These are phyloP conservation scores for Pseudanteris insignis DNA, from an alignment of 2,888 invertebrate genomes.

Conservation along the genomic window DNA sequence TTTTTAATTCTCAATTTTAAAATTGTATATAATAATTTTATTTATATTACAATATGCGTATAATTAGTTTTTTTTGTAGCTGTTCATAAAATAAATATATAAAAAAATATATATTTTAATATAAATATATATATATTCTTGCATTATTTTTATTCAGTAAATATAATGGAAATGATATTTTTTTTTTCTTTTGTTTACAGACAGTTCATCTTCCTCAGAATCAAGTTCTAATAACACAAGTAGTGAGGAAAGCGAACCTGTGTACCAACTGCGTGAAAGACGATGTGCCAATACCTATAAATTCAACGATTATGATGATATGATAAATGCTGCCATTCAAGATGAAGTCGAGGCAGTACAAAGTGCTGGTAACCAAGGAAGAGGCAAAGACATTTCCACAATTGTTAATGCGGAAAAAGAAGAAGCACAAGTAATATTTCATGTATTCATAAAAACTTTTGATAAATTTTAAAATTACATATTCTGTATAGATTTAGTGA, in stretches of 20 bases:
- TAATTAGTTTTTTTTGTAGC: too few relatives aligned
- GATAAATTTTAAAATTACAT: too few relatives aligned
- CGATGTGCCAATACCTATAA: conserved; percentile 82
- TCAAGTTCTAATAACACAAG: conserved; percentile 62
- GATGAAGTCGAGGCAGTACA: conserved; percentile 80
- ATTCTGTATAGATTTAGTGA: too few relatives aligned
- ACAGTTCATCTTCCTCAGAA: conserved; percentile 54
- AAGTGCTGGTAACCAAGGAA: conserved; percentile 81
- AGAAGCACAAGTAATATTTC: conserved; percentile 67
- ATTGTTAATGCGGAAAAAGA: conserved; percentile 81
- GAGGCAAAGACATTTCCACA: conserved; percentile 93
- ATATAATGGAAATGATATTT: too few relatives aligned
- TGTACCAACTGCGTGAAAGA: conserved; percentile 85
- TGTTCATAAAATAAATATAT: too few relatives aligned
- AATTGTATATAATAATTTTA: too few relatives aligned
- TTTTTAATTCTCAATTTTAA: too few relatives aligned
- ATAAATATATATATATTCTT: too few relatives aligned
- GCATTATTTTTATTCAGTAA: too few relatives aligned
- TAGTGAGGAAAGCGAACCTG: conserved; percentile 76
- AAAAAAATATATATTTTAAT: background rate
- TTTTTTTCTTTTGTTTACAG: conserved; percentile 23
- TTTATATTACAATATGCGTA: too few relatives aligned
- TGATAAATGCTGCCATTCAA: conserved; percentile 91
- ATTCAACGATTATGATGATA: conserved; percentile 93
- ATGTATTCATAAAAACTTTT: too few relatives aligned